These are phyloP conservation scores for Chiloscyllium punctatum DNA, from an alignment of 2,797 vertebrate species.

Conservation along the genomic window DNA sequence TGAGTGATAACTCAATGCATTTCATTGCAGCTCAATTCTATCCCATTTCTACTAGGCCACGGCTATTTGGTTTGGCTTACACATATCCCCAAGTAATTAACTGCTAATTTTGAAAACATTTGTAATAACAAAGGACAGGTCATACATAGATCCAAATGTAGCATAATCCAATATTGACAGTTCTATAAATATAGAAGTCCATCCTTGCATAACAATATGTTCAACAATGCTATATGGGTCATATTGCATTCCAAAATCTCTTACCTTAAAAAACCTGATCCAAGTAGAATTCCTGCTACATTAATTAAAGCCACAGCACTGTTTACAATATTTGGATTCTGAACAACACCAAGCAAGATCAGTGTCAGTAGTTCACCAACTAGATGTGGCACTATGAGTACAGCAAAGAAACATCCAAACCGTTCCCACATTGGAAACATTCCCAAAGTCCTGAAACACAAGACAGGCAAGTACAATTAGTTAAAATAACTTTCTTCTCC, in stretches of 20 bases:
- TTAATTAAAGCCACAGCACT: constrained; percentile 77
- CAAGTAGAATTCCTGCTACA: constrained; percentile 76
- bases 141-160: not conserved
- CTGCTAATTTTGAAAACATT: not conserved
- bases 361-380: constrained; percentile 78
- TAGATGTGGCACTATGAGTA: constrained; percentile 75
- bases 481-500: not conserved
- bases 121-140: not conserved
- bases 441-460: constrained; percentile 70
- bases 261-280: constrained; percentile 85
- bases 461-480: constrained; percentile 29
- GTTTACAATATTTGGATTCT: constrained; percentile 83
- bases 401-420: constrained; percentile 79
- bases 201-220: not conserved
- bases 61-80: not conserved
- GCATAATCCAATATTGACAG: too few species aligned
- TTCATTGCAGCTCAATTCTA: not conserved
- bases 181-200: not conserved
- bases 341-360: constrained; percentile 74
- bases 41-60: not conserved
- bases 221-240: not conserved
- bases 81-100: not conserved
- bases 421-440: constrained; percentile 73
- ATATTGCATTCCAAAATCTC: constrained; percentile 35
- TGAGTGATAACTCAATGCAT: not conserved